Percentiles rank a stretch among this genome's conserved stretches.
phyloP scores from a whole-genome alignment of 2,888 invertebrate genomes.

The Lasioglossum calceatum region DNA sequence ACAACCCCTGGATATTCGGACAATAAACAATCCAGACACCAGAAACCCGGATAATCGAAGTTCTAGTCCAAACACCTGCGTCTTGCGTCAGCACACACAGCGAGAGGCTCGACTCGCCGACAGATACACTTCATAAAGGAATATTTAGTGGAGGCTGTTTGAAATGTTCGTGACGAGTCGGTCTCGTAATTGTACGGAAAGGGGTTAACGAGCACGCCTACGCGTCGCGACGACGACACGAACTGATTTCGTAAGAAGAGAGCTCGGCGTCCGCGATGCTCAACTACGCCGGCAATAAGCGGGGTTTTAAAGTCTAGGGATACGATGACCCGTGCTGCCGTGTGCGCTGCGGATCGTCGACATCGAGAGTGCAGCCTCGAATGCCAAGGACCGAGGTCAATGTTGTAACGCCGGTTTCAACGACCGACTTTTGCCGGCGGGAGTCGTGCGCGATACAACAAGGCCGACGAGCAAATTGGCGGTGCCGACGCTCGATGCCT shows the following conservation, averaged over 20 bases:
- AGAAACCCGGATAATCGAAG: too few relatives aligned
- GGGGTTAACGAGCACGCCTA: conserved; percentile 21
- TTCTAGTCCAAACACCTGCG: not conserved
- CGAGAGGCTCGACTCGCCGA: not conserved
- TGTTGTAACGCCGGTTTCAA: conserved; percentile 61
- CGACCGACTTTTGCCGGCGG: conserved; percentile 56
- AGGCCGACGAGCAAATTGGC: conserved; percentile 63
- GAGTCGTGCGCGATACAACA: conserved; percentile 40
- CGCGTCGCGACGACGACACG: not conserved
- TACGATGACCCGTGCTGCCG: conserved; percentile 15
- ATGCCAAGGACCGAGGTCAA: conserved; percentile 70
- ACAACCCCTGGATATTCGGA: not conserved
- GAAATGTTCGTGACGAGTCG: not conserved
- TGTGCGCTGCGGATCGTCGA: conserved; percentile 31
- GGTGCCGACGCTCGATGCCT: conserved; percentile 42
- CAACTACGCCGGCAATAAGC: conserved; percentile 2
- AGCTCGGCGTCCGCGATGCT: not conserved
- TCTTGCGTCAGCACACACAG: not conserved
- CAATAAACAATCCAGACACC: not conserved
- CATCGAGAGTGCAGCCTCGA: conserved; percentile 53
- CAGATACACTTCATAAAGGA: too few relatives aligned
- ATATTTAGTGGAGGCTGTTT: not conserved
- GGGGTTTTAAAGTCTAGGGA: conserved; percentile 24
- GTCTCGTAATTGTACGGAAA: not conserved
- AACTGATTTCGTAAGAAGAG: conserved; percentile 5